phyloP scores from a whole-genome alignment of 2,888 invertebrate genomes.

The Frankliniella fusca region DNA sequence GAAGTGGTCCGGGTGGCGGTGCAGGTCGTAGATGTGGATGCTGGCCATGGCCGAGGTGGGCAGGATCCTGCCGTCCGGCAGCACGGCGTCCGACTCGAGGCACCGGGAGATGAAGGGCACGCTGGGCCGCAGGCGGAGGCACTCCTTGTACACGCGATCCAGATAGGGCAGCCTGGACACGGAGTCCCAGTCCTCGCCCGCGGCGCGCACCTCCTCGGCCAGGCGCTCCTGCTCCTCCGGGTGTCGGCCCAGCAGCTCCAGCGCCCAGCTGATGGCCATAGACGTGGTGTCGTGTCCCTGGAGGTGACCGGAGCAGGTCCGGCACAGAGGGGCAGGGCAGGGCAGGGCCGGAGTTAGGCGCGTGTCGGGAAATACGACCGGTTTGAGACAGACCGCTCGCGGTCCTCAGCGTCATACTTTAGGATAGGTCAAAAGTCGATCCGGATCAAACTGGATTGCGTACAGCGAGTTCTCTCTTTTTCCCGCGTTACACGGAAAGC shows the following conservation, averaged over 20 bases:
- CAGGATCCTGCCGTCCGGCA: not conserved
- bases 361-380: not conserved
- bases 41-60: not conserved
- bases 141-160: slow-evolving; percentile 66
- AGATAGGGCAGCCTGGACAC: slow-evolving; percentile 57
- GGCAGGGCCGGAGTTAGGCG: not conserved
- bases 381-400: not conserved
- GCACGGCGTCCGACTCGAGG: slow-evolving; percentile 52
- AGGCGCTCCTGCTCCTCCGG: slow-evolving; percentile 49
- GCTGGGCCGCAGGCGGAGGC: slow-evolving; percentile 62
- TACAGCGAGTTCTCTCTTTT: too few species aligned
- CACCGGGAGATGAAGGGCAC: slow-evolving; percentile 61
- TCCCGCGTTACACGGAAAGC: too few species aligned
- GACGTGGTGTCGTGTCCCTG: slow-evolving; percentile 55
- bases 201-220: slow-evolving; percentile 51
- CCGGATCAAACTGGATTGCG: too few species aligned
- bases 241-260: slow-evolving; percentile 47
- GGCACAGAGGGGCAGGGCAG: not conserved
- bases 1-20: slow-evolving; percentile 1
- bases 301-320: not conserved
- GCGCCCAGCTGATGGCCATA: slow-evolving; percentile 49
- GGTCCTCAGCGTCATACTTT: not conserved
- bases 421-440: not conserved
- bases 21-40: slow-evolving; percentile 17
- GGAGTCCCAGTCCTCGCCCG: slow-evolving; percentile 50